Percentiles rank a stretch among this genome's conserved stretches.
phyloP scores from a whole-genome alignment of 2,888 invertebrate genomes.

The Macroteleia sp. region DNA sequence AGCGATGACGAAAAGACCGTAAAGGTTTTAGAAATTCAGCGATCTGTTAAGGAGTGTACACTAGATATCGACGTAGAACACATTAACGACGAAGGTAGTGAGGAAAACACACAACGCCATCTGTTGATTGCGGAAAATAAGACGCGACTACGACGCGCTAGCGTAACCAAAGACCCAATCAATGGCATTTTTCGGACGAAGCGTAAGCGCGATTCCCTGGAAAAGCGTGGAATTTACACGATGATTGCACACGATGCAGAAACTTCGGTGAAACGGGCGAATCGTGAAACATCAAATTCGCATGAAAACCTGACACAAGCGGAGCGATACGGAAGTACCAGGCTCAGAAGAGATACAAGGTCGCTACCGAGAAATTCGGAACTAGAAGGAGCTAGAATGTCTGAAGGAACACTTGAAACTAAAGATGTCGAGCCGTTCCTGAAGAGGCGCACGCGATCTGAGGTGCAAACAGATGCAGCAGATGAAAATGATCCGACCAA shows the following conservation, averaged over 20 bases:
- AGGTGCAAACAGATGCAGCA: slow-evolving; percentile 76
- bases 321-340: not conserved
- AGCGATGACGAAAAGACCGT: slow-evolving; percentile 68
- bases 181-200: slow-evolving; percentile 32
- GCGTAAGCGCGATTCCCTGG: slow-evolving; percentile 45
- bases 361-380: slow-evolving; percentile 40
- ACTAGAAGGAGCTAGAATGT: slow-evolving; percentile 15
- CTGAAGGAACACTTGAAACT: slow-evolving; percentile 16
- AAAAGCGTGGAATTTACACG: slow-evolving; percentile 24
- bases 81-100: not conserved
- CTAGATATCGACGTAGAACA: slow-evolving; percentile 26
- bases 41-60: slow-evolving; percentile 6
- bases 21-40: not conserved
- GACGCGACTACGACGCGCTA: slow-evolving; percentile 11
- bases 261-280: slow-evolving; percentile 11
- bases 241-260: slow-evolving; percentile 12
- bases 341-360: slow-evolving; percentile 41
- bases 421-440: slow-evolving; percentile 71
- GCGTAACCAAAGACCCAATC: slow-evolving; percentile 29
- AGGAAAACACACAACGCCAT: not conserved
- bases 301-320: slow-evolving; percentile 34
- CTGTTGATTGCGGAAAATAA: not conserved
- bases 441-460: slow-evolving; percentile 79
- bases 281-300: slow-evolving; percentile 28
- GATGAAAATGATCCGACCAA: slow-evolving; percentile 84